Base-by-base conservation (phyloP, 2,113 vertebrate species). In the Muntiacus reevesi region DNA sequence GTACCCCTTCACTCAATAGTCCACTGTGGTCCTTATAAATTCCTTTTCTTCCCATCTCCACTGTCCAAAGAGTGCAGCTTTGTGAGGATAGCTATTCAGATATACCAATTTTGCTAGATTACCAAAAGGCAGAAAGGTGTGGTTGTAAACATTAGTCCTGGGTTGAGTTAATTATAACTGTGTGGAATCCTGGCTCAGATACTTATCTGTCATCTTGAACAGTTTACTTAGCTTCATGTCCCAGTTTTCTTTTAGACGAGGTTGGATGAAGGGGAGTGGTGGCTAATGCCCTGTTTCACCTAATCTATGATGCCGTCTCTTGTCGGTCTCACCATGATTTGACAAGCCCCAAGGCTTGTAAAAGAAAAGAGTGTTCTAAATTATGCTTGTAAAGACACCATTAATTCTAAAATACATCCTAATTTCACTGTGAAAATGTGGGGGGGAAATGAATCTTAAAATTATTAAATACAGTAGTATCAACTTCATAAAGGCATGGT, bases 361-460 rank as follows among this genome's bases (percentile, higher is more conserved):
- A 92, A 43, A 88, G 62, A 87, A 92, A 79, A 82, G 8, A 90
- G 81, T 59, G 33, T 60, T 92, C 74, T 94, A 74, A 90, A 91
- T 64, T 43, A 60, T 71, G 78, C 59, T 86, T 59, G 17, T 55
- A 57, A 74, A 95, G 40, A 87, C 10, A 54, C 23, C 25, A 40
- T 14, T 71, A 28, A 74, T 57, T 55, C 1, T 36, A 90, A 55
- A 43, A 71, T 23, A 55, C 27, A 84, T 45, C 6, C 28, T 40
- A 95, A 87, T 90, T 94, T 79, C n/a, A 89, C 15, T 89, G 25
- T 83, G 59, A 83, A 92, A 92, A 78, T 94, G 30, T 57, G 21
- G 27, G 67, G 67, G 21, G 2, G 6, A 9, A 10, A 74, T 62
- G 4, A 16, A 92, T 79, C 54, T 90, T 74, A 76, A 74, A 95